Evolutionary conservation across 2,888 invertebrate species (phyloP), one percentile per base, ranked within the genome.

Genomic region (Leucoma salicis): DNA sequence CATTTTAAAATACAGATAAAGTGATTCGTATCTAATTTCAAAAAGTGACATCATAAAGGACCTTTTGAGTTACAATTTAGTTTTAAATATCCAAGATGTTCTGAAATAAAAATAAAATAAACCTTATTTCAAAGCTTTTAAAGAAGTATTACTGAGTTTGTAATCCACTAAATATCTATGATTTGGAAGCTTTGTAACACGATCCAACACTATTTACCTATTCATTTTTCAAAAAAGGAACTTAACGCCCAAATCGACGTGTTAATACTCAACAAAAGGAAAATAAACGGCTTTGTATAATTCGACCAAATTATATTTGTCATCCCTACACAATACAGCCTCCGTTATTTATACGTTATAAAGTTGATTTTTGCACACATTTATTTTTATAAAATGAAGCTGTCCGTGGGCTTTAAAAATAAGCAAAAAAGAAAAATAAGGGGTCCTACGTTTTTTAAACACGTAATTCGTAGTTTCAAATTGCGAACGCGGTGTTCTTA

Each of bases 241-340:
- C 82, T 85, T 82, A 83, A 88, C 88, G 86, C 88, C 88, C 87
- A 88, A 86, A 88, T 88, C 86, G 86, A 78, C 78, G 78, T 80
- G 70, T 79, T 86, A 86, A 87, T 83, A 79, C 70, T 63, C 66
- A 51, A 88, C 88, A 88, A 87, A 86, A 78, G 78, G 78, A 80
- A 82, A 86, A 87, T 89, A 89, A 88, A 87, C 87, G 84, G 82
- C 85, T 87, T 88, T 87, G 82, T 86, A 65, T 82, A 80, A 80
- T 76, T 71, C 66, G 42, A 68, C 61, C 32, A 49, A 36, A 15
- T 34, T 50, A 28, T 14, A 27, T 27, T 21, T 12, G 24, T 14
- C n/a, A 2, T 6, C n/a, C n/a, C n/a, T 4, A 2, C 7, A 32
- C 12, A 7, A 8, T 3, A 7, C 14, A 42, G 4, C 11, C 12